A percentile compares a stretch with the other conserved stretches of the same genome.
These are phyloP conservation scores for Turnix velox DNA, from an alignment of 2,113 vertebrate genomes.

Conservation along the genomic window DNA sequence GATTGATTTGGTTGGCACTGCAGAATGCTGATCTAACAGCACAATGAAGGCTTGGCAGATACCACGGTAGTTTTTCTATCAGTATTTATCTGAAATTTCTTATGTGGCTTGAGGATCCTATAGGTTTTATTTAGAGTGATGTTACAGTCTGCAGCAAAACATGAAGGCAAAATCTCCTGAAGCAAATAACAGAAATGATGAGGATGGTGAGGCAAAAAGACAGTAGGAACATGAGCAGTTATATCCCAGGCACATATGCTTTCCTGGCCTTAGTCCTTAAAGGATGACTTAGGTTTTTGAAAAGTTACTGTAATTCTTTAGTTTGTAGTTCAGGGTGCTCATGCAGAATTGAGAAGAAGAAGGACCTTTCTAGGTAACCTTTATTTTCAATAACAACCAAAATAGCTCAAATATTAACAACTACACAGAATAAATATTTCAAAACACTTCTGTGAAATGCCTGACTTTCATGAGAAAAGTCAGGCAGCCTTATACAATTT, in stretches of 20 bases:
- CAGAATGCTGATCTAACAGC: not conserved
- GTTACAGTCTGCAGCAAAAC: not conserved
- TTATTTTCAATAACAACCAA: not conserved
- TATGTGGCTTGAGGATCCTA: not conserved
- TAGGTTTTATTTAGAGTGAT: not conserved
- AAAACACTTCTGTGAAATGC: not conserved
- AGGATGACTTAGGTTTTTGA: not conserved
- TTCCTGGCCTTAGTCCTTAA: not conserved
- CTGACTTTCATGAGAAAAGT: not conserved
- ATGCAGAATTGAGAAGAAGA: not conserved
- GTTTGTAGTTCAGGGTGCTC: not conserved
- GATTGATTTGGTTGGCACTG: not conserved
- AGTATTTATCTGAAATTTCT: not conserved
- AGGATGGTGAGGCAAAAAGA: not conserved
- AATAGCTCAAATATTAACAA: not conserved
- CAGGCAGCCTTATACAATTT: not conserved
- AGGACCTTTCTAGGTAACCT: not conserved
- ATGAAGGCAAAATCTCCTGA: not conserved
- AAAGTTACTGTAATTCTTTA: not conserved
- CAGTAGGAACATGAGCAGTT: not conserved
- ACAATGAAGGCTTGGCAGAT: not conserved
- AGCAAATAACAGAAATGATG: not conserved
- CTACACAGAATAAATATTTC: not conserved
- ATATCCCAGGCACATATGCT: not conserved
- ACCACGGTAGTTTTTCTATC: not conserved